Base-by-base conservation (phyloP, 1,140 invertebrate species). In the Cheumatopsyche charites region DNA sequence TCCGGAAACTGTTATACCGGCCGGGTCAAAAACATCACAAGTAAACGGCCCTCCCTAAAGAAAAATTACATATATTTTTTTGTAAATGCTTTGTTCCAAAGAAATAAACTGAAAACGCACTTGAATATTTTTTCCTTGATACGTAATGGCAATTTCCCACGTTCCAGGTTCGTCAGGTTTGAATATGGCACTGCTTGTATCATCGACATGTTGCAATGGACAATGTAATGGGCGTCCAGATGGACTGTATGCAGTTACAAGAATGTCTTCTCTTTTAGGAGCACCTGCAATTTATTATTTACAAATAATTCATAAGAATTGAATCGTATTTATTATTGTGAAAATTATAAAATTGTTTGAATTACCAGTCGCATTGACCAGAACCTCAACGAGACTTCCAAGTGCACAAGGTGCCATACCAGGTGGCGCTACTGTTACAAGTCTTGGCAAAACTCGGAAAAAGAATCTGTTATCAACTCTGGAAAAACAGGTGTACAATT, bases 11-110 rank as follows among this genome's bases (percentile, higher is more conserved):
- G 92, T 90, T 13, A 98, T 91, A 13, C 94, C 92, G 73, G 94
- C 91, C 0, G 97, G 93, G 83, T 99, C 97, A 78, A 97, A 99
- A 0, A 99, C 97, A 79, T 97, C 94, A 79, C 97, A 98, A 0
- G 93, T 94, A 82, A 98, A 99, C 1, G 97, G 97, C 65, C 95
- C 95, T 55, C 96, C 97, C 82, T 87, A 77, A 61, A 79, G 77
- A 65, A 49, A 49, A 5, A 49, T 15, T 15, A 5, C 4, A 49
- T 49, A 17, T n/a, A 58, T 58, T 58, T 21, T 23, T 42, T 1
- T 41, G 29, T 3, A 62, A n/a, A 15, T 29, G 5, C 25, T 17
- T 15, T 62, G 5, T 52, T 6, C 5, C 19, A 21, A 52, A 15
- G 6, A 52, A 52, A 52, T 7, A 52, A 52, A 52, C 15, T 7